Evolutionary conservation across 1,140 invertebrate genomes (phyloP).

Genomic region (Brachionus manjavacas): DNA sequence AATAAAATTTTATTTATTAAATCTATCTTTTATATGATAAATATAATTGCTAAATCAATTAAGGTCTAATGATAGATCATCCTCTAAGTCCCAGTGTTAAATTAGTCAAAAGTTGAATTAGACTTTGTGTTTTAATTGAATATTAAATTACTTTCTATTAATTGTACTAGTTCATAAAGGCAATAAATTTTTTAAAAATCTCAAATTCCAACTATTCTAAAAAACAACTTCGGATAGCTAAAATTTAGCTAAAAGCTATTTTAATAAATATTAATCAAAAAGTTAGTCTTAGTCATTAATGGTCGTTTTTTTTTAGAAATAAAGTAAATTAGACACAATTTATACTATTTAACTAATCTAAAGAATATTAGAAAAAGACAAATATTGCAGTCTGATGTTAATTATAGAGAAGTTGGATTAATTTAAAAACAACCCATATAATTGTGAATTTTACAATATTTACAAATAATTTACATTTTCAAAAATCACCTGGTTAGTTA

Average conservation of each 20-base stretch:
- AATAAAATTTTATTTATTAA: background rate
- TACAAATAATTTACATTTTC: conserved; percentile 17
- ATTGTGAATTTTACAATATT: background rate
- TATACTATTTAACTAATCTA: background rate
- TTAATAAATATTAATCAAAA: background rate
- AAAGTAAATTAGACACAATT: background rate
- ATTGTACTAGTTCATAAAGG: background rate
- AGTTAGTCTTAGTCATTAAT: background rate
- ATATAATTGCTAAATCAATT: background rate
- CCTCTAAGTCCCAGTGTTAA: background rate
- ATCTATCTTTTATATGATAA: background rate
- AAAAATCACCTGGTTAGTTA: background rate
- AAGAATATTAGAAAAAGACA: background rate
- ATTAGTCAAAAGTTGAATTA: background rate
- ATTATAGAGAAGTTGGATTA: background rate
- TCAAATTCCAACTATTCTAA: background rate
- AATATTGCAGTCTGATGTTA: conserved; percentile 17
- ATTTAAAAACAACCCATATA: background rate
- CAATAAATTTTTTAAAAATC: background rate
- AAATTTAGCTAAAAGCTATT: background rate
- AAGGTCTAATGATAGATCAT: background rate
- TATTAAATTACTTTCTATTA: background rate
- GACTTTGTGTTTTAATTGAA: background rate
- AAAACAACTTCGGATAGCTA: background rate
- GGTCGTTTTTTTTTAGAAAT: background rate